Percentiles rank a stretch among this genome's conserved stretches.
These are phyloP conservation scores for Pollicipes pollicipes DNA, from an alignment of 1,140 invertebrate genomes.

Conservation along the genomic window DNA sequence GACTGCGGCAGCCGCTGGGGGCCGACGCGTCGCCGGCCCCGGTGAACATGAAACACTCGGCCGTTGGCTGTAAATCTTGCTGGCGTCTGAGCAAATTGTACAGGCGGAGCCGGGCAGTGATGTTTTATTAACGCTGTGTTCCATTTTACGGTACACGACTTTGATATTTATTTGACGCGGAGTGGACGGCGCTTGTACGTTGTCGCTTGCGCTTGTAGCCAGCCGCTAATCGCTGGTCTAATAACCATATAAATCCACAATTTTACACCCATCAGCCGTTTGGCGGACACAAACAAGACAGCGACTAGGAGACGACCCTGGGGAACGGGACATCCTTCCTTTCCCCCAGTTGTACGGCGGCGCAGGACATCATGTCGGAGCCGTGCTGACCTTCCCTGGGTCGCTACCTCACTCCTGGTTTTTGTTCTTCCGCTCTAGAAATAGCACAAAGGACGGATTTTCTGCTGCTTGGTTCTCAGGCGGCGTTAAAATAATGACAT, in stretches of 20 bases:
- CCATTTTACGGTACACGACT: conserved; percentile 1
- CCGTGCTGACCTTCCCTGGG: too few relatives aligned
- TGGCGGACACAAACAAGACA: background rate
- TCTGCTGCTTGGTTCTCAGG: too few relatives aligned
- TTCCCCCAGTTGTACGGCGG: too few relatives aligned
- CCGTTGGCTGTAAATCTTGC: background rate
- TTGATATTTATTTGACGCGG: background rate
- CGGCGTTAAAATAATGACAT: too few relatives aligned
- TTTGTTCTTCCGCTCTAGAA: too few relatives aligned
- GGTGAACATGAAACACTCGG: background rate
- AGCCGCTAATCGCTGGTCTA: background rate
- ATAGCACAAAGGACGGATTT: too few relatives aligned
- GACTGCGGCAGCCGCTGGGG: too few relatives aligned
- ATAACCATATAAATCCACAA: conserved; percentile 1
- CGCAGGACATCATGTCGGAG: too few relatives aligned
- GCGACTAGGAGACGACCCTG: background rate
- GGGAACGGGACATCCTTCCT: too few relatives aligned
- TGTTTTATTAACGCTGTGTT: background rate
- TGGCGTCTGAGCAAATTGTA: background rate
- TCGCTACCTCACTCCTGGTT: too few relatives aligned
- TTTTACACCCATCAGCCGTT: background rate
- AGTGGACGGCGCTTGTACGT: background rate
- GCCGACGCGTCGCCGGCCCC: background rate
- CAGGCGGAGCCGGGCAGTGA: background rate
- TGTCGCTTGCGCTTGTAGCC: background rate